These are phyloP conservation scores for Lasioglossum malachurum DNA, from an alignment of 2,888 invertebrate species.

Conservation along the genomic window DNA sequence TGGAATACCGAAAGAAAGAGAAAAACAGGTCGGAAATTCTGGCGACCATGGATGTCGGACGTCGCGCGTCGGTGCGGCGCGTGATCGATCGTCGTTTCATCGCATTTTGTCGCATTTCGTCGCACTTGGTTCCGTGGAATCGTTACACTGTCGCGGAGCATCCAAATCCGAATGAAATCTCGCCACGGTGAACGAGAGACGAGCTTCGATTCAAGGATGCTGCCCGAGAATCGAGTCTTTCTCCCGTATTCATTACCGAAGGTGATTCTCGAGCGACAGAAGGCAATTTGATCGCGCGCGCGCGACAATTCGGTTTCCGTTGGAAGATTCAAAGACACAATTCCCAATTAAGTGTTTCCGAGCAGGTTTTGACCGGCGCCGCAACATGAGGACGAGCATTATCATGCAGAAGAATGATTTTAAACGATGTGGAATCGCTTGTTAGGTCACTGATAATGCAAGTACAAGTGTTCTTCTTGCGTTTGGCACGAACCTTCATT, in stretches of 20 bases:
- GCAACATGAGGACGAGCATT: too few species aligned
- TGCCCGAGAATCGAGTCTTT: not conserved
- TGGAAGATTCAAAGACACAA: not conserved
- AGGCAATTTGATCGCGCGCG: too few species aligned
- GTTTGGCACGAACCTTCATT: too few species aligned
- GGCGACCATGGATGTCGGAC: not conserved
- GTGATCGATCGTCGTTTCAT: constrained; percentile 5
- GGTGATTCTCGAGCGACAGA: not conserved
- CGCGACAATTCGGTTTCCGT: not conserved
- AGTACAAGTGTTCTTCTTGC: too few species aligned
- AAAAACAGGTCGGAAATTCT: not conserved
- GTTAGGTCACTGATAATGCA: too few species aligned
- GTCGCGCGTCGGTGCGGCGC: not conserved
- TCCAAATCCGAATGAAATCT: not conserved
- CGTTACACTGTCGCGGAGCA: not conserved
- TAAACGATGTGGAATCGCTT: too few species aligned
- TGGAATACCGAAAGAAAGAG: not conserved
- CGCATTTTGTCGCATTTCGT: not conserved
- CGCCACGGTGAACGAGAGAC: not conserved
- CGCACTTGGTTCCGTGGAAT: not conserved
- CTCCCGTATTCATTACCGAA: not conserved
- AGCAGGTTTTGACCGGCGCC: too few species aligned
- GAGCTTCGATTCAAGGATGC: not conserved
- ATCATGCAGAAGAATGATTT: too few species aligned
- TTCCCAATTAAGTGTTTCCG: too few species aligned